Evolutionary conservation across 2,797 vertebrate species (phyloP).

Genomic region (Molossus alvarezi): DNA sequence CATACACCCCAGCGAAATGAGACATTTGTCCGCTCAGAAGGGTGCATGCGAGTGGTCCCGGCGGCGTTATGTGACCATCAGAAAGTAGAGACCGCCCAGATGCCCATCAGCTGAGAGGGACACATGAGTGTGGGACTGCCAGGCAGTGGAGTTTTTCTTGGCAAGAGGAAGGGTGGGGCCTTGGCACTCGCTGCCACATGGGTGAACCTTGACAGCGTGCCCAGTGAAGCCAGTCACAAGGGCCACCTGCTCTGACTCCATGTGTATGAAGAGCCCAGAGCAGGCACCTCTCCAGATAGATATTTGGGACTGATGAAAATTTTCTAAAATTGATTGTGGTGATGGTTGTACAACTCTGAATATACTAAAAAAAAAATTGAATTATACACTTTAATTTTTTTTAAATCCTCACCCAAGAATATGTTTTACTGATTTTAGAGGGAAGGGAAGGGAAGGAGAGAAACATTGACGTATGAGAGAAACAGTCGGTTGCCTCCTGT

Average conservation of each 20-base stretch:
- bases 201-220: not conserved
- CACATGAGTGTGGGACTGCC: not conserved
- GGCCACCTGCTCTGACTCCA: fast-evolving
- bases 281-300: not conserved
- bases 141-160: not conserved
- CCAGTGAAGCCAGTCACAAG: not conserved
- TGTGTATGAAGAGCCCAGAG: no score
- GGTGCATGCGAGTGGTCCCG: not conserved
- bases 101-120: not conserved
- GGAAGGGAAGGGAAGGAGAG: not conserved
- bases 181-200: not conserved
- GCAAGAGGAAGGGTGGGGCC: not conserved
- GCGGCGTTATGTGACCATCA: not conserved
- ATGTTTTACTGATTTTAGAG: not conserved
- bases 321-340: not conserved
- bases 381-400: not conserved
- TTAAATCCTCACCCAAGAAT: not conserved
- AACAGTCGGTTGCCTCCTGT: not conserved
- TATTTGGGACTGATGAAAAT: not conserved
- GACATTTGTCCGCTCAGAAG: not conserved
- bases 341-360: not conserved
- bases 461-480: not conserved
- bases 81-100: not conserved
- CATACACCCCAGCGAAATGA: not conserved
- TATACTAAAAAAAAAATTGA: not conserved